A percentile compares a stretch with the other conserved stretches of the same genome.
Conservation (phyloP, 2,113 vertebrate species). For the Oophaga pumilio region DNA sequence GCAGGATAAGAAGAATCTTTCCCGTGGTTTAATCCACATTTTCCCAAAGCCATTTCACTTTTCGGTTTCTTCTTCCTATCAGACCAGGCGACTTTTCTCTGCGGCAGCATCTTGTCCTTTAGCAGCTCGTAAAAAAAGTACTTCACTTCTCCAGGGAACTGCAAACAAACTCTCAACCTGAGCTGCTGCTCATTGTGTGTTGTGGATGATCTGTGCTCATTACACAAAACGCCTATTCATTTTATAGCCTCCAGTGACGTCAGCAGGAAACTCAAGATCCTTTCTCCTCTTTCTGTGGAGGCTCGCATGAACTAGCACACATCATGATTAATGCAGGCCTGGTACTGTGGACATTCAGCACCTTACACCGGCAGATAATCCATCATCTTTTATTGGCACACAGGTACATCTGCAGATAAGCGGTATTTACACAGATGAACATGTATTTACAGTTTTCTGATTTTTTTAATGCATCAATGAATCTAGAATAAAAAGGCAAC, state of each 20-base stretch:
- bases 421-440: not conserved
- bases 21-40: constrained; percentile 9
- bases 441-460: not conserved
- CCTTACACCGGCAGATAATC: not conserved
- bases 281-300: constrained; percentile 38
- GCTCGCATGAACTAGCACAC: constrained; percentile 16
- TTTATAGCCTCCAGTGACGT: constrained; percentile 44
- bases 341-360: not conserved
- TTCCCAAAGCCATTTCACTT: constrained; percentile 46
- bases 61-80: constrained; percentile 58
- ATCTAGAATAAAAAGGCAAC: too few relatives aligned
- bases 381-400: not conserved
- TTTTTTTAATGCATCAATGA: too few relatives aligned
- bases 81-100: constrained; percentile 58
- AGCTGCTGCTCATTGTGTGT: constrained; percentile 19
- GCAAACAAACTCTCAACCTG: constrained; percentile 23
- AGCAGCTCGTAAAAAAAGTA: constrained; percentile 17
- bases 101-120: constrained; percentile 25
- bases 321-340: constrained; percentile 50
- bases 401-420: not conserved
- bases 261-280: constrained; percentile 50
- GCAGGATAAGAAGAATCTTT: constrained; percentile 15
- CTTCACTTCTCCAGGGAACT: constrained; percentile 37
- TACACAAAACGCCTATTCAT: constrained; percentile 46
- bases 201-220: constrained; percentile 2